A percentile compares a stretch with the other conserved stretches of the same genome.
These are phyloP conservation scores for Pithys albifrons DNA, from an alignment of 2,113 vertebrate species.

Conservation along the genomic window DNA sequence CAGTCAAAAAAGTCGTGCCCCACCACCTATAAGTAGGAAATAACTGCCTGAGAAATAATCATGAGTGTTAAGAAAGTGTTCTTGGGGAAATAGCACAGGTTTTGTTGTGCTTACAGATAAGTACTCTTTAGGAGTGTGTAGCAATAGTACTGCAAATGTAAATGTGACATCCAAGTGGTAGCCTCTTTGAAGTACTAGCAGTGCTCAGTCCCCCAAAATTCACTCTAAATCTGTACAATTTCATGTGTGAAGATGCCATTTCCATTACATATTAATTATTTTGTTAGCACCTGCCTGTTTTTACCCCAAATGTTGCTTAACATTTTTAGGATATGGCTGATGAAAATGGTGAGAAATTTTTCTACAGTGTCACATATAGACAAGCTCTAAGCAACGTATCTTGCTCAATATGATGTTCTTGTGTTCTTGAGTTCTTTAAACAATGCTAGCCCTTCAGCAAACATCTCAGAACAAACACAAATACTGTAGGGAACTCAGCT, in stretches of 20 bases:
- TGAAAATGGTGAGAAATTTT: background rate
- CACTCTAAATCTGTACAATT: background rate
- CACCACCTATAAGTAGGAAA: background rate
- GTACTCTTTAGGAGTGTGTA: background rate
- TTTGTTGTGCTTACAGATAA: background rate
- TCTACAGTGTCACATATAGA: background rate
- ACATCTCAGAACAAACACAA: background rate
- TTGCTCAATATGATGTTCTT: background rate
- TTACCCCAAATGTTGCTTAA: background rate
- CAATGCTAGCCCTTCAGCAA: background rate
- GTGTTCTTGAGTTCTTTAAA: background rate
- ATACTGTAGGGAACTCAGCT: background rate
- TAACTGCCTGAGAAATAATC: background rate
- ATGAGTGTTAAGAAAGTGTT: background rate
- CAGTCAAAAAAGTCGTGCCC: background rate
- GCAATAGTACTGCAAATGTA: background rate
- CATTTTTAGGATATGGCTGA: background rate
- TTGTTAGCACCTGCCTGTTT: background rate
- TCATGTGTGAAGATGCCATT: background rate
- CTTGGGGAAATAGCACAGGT: background rate
- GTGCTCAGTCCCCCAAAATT: background rate
- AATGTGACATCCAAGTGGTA: background rate
- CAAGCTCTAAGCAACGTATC: background rate
- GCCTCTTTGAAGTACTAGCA: background rate
- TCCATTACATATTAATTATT: background rate